Base-by-base conservation (phyloP, 2,797 vertebrate species). In the Apodemus agrarius region DNA sequence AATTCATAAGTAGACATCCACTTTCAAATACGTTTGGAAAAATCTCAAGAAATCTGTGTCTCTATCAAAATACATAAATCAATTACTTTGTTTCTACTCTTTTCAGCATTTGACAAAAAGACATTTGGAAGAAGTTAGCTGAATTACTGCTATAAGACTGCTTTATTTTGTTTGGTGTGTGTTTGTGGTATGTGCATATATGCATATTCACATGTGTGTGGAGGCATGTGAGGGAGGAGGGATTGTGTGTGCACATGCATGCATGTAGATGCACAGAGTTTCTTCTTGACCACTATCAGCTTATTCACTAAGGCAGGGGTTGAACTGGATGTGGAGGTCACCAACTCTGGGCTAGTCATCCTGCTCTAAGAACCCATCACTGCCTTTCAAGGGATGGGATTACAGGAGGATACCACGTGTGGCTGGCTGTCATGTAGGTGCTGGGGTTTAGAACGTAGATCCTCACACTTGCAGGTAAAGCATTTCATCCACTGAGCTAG, bases 21-120 rank as follows among this genome's bases (percentile, higher is more conserved):
- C 21, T 61, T 87, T 87, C 76, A 95, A 76, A 94, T 82, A 95
- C 65, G 61, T 80, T 89, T 90, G 6, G 52, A 95, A 92, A 92
- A 93, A 94, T 46, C 26, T 89, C 59, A 37, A 57, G 76, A 82
- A 91, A 80, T 74, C 40, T 93, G 83, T 57, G 86, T 13, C 24
- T 83, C 83, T 82, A 91, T 78, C 74, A 92, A 90, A 97, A 88
- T 59, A 72, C 2, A 43, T 54, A 81, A n/a, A 54, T 29, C 19
- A 34, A 65, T 85, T 12, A 59, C 22, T 91, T 82, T 75, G 29
- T 83, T 95, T 31, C 43, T 72, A 75, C 69, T 86, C 40, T 49
- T 92, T 59, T 84, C 19, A 46, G 63, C 10, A 63, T 43, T 43
- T 1, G 11, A 84, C 37, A 82, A 57, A 24, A 81, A 80, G 59